Evolutionary conservation across 2,888 invertebrate genomes (phyloP).

Genomic region (Tetragnatha montana): DNA sequence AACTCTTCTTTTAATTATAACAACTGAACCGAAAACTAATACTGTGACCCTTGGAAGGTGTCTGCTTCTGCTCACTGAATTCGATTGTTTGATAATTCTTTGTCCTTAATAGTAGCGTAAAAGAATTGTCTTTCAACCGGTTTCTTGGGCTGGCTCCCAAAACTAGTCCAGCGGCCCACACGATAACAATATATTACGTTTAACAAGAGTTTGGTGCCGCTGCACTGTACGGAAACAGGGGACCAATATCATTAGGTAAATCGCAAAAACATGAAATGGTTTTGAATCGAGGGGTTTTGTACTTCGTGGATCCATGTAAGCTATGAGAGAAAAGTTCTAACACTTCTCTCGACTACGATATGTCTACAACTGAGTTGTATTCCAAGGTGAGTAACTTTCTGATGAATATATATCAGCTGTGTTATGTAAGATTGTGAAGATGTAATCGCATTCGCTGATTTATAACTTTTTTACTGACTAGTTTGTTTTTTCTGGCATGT

Average conservation of each 20-base stretch:
- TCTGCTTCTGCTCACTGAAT: slow-evolving; percentile 4
- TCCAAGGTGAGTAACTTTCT: slow-evolving; percentile 47
- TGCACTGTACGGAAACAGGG: not conserved
- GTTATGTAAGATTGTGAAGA: slow-evolving; percentile 5
- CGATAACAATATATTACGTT: slow-evolving; percentile 27
- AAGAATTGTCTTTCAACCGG: slow-evolving; percentile 62
- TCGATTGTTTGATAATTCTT: slow-evolving; percentile 45
- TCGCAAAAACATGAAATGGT: not conserved
- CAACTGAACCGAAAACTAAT: not conserved
- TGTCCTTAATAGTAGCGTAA: slow-evolving; percentile 48
- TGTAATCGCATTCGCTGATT: not conserved
- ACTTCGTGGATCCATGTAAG: not conserved
- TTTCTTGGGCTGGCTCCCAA: slow-evolving; percentile 51
- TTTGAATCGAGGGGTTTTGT: not conserved
- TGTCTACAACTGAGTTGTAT: slow-evolving; percentile 50
- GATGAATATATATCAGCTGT: slow-evolving; percentile 11
- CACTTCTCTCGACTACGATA: not conserved
- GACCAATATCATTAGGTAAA: not conserved
- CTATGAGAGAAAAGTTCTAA: slow-evolving; percentile 7
- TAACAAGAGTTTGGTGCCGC: not conserved
- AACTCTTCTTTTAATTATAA: not conserved
- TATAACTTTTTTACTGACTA: not conserved
- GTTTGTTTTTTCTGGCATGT: slow-evolving; percentile 36
- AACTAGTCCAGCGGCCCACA: slow-evolving; percentile 61
- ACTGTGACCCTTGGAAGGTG: not conserved